These are phyloP conservation scores for Discoglossus pictus DNA, from an alignment of 2,797 vertebrate genomes.

Conservation along the genomic window DNA sequence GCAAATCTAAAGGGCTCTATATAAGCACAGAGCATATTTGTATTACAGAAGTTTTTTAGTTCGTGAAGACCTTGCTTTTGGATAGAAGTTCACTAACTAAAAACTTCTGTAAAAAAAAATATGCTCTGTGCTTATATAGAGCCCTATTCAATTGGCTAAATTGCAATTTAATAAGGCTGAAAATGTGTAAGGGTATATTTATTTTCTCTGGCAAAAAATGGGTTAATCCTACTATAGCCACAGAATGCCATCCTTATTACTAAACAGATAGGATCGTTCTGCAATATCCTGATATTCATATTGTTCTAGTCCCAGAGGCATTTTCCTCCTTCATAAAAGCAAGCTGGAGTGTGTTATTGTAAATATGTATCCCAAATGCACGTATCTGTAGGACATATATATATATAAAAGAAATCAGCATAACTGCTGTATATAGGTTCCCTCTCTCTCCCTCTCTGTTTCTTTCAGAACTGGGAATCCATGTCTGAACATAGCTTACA, in stretches of 20 bases:
- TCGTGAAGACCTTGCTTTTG: too few relatives aligned
- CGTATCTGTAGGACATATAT: constrained; percentile 19
- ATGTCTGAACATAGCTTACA: constrained; percentile 51
- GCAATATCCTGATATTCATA: constrained; percentile 40
- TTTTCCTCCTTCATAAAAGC: neutral
- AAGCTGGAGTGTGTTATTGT: constrained; percentile 28
- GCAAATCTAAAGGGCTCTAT: too few relatives aligned
- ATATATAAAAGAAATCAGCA: too few relatives aligned
- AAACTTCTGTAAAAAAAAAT: too few relatives aligned
- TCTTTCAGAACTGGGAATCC: constrained; percentile 35
- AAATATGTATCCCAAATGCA: constrained; percentile 37
- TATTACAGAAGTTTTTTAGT: too few relatives aligned
- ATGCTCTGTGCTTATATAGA: too few relatives aligned
- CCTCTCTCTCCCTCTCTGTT: too few relatives aligned
- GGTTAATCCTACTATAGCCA: constrained; percentile 20
- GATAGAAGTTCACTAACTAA: too few relatives aligned
- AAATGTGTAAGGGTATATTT: too few relatives aligned
- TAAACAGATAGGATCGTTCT: constrained; percentile 36
- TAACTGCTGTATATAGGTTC: constrained; percentile 24
- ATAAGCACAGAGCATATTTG: too few relatives aligned
- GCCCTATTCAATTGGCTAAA: too few relatives aligned
- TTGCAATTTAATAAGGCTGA: too few relatives aligned
- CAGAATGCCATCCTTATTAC: constrained; percentile 32
- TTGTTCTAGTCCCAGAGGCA: constrained; percentile 38
- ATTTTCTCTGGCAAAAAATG: neutral